Evolutionary conservation across 1,140 invertebrate genomes (phyloP), one percentile per base, ranked within the genome.

Genomic region (Hermetia illucens): DNA sequence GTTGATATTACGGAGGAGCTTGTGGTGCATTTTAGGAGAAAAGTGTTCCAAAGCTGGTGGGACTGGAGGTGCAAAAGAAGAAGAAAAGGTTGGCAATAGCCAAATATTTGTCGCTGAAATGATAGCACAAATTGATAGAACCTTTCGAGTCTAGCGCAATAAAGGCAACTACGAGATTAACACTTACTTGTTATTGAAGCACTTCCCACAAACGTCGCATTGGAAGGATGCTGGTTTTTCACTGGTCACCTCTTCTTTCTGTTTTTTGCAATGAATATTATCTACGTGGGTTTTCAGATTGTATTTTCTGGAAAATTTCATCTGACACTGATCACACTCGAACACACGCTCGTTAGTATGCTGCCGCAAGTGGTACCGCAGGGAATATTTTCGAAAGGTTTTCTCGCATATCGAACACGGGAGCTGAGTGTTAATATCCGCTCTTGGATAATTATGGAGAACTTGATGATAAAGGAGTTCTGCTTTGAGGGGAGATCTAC

Each of bases 341-440:
- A 71, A 85, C 1, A 82, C 82, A 43, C 80, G 77, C 51, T 92
- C 88, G 15, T 79, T 73, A 0, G 81, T 85, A 49, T 83, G 82
- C 20, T 69, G 66, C 17, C 75, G 65, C 27, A 85, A 61, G 52
- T 88, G 83, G 20, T 71, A 69, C 2, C 72, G 63, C 10, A 87
- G 58, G 0, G 77, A 75, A 1, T 69, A 55, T 49, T 82, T 84
- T 10, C 62, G 69, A 43, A 86, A 80, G 13, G 69, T 66, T 41
- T 79, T 79, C 0, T 75, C 62, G 42, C 84, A 83, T 2, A 75
- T 43, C 0, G 72, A 72, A 45, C 81, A 84, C 2, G 56, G 53
- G 30, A 78, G 62, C 46, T 25, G n/a, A n/a, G n/a, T n/a, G n/a
- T n/a, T n/a, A n/a, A n/a, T n/a, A n/a, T n/a, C n/a, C n/a, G n/a